These are phyloP conservation scores for Pediacus dermestoides DNA, from an alignment of 2,888 invertebrate genomes.

Conservation along the genomic window DNA sequence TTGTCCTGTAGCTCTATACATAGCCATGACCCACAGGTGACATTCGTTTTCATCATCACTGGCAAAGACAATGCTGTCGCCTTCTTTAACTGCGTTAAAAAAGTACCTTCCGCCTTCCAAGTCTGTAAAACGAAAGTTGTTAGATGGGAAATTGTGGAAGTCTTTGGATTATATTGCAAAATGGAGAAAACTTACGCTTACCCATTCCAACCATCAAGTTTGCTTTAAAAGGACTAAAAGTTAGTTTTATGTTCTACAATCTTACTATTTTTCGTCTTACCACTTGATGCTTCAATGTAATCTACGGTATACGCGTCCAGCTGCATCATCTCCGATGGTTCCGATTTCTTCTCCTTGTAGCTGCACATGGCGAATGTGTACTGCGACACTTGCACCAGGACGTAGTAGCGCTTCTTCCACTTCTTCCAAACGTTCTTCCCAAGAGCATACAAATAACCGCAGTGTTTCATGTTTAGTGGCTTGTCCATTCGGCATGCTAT, in stretches of 20 bases:
- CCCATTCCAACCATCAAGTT: constrained; percentile 92
- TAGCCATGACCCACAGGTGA: constrained; percentile 98
- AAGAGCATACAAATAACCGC: constrained; percentile 86
- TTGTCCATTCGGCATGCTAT: constrained; percentile 98
- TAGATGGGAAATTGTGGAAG: constrained; percentile 22
- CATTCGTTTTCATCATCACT: constrained; percentile 97
- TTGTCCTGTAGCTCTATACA: constrained; percentile 99
- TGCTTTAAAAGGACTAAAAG: constrained; percentile 53
- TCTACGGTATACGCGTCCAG: constrained; percentile 99
- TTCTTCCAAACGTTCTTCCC: constrained; percentile 99
- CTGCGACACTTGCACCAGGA: constrained; percentile 98
- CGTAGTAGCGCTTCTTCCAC: constrained; percentile 98
- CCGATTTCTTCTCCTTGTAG: constrained; percentile 98
- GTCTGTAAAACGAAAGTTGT: constrained; percentile 55
- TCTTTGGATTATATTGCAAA: constrained; percentile 24
- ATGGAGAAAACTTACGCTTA: constrained; percentile 53
- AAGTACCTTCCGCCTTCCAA: constrained; percentile 91
- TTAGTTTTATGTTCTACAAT: background rate
- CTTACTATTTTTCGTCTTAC: constrained; percentile 54
- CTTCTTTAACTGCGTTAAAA: constrained; percentile 98
- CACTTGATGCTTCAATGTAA: constrained; percentile 94
- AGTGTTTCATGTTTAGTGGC: constrained; percentile 98
- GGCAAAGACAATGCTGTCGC: constrained; percentile 94
- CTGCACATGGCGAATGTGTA: constrained; percentile 99
- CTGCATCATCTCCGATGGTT: constrained; percentile 99